Evolutionary conservation across 2,797 vertebrate species (phyloP).

Genomic region (Amniataba percoides): DNA sequence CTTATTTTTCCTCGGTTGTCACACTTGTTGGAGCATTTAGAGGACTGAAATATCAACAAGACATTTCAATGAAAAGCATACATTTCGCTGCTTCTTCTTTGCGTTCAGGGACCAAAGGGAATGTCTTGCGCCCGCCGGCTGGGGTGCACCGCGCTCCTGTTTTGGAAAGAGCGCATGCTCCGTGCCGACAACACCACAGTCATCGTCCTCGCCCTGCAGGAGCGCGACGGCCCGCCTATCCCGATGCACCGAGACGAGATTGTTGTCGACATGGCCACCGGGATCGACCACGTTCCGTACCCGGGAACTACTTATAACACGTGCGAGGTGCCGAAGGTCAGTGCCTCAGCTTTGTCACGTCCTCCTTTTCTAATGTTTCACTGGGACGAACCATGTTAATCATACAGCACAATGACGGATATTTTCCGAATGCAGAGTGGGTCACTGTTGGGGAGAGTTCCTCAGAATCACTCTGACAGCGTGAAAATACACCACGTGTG

Average conservation of each 20-base stretch:
- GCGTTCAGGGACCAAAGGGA: slow-evolving; percentile 89
- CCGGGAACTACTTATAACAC: slow-evolving; percentile 89
- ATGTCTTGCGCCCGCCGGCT: slow-evolving; percentile 93
- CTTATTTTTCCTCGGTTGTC: slow-evolving; percentile 6
- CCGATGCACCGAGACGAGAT: slow-evolving; percentile 90
- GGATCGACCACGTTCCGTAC: slow-evolving; percentile 88
- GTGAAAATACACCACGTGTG: slow-evolving; percentile 40
- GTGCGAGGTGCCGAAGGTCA: slow-evolving; percentile 75
- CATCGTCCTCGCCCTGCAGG: slow-evolving; percentile 93
- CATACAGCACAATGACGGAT: background rate
- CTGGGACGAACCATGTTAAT: slow-evolving; percentile 11
- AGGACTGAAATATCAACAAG: background rate
- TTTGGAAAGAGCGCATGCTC: slow-evolving; percentile 97
- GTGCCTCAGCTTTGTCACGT: slow-evolving; percentile 25
- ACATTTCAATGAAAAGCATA: background rate
- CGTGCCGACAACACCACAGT: slow-evolving; percentile 98
- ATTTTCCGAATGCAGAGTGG: slow-evolving; percentile 47
- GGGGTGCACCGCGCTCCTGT: slow-evolving; percentile 92
- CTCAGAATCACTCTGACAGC: slow-evolving; percentile 22
- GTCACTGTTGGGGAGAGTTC: background rate
- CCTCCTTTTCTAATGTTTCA: slow-evolving; percentile 12
- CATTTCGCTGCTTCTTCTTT: background rate
- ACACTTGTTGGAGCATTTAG: background rate
- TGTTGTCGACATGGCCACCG: slow-evolving; percentile 91
- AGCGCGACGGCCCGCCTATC: slow-evolving; percentile 78